Evolutionary conservation across 2,113 vertebrate genomes (phyloP).

Genomic region (Neolamprologus variostigma): DNA sequence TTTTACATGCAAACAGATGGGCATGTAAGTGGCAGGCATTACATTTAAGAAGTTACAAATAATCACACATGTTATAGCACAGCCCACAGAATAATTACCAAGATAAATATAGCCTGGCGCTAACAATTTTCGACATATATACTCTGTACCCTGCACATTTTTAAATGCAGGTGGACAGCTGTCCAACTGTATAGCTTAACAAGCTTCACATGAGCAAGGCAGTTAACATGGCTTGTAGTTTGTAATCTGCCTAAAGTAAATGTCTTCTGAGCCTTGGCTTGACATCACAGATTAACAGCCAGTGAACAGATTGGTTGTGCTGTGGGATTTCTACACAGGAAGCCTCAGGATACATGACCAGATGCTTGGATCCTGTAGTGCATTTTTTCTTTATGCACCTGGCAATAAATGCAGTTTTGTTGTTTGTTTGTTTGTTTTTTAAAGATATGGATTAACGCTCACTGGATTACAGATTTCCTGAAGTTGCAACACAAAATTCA

Average conservation of each 20-base stretch:
- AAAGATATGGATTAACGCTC: neutral
- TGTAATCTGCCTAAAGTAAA: neutral
- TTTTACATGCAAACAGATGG: neutral
- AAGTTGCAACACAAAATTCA: neutral
- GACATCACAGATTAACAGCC: constrained; percentile 50
- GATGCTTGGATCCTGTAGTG: neutral
- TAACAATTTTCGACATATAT: neutral
- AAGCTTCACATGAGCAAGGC: neutral
- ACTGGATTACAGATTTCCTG: neutral
- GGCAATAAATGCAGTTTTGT: neutral
- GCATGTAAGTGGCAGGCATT: neutral
- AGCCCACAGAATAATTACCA: neutral
- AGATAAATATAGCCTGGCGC: neutral
- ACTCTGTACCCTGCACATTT: neutral
- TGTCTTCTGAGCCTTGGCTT: constrained; percentile 14
- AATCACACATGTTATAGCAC: neutral
- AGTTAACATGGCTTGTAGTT: constrained; percentile 36
- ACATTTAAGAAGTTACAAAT: neutral
- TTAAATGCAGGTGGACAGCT: neutral
- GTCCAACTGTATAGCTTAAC: constrained; percentile 5
- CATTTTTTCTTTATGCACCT: neutral
- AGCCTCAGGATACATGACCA: neutral
- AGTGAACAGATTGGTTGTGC: constrained; percentile 27
- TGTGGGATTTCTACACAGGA: neutral
- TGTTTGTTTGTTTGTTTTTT: neutral